Evolutionary conservation across 2,797 vertebrate genomes (phyloP).

Genomic region (Astyanax mexicanus): DNA sequence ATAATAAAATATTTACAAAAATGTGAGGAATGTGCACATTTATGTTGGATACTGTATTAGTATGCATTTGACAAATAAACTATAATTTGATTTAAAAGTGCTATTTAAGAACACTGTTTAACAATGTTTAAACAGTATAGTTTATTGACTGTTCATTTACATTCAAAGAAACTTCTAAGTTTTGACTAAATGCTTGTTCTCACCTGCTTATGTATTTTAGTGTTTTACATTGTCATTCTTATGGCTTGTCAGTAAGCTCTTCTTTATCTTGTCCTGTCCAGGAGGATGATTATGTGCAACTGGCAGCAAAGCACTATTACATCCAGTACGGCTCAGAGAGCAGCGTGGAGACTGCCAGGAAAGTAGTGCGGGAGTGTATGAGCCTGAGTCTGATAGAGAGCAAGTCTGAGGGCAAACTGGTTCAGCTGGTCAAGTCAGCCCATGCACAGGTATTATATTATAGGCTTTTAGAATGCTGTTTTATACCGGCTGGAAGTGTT

Average conservation of each 20-base stretch:
- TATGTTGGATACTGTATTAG: too few relatives aligned
- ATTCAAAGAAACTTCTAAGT: too few relatives aligned
- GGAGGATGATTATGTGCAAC: constrained; percentile 88
- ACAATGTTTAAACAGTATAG: too few relatives aligned
- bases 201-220: too few relatives aligned
- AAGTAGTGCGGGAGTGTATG: constrained; percentile 84
- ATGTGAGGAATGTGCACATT: too few relatives aligned
- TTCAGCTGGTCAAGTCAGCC: constrained; percentile 79
- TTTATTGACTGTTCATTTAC: too few relatives aligned
- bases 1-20: too few relatives aligned
- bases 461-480: neutral
- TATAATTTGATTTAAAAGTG: too few relatives aligned
- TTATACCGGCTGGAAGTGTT: neutral
- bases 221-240: too few relatives aligned
- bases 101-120: too few relatives aligned
- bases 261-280: constrained; percentile 60
- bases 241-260: neutral
- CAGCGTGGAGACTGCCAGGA: constrained; percentile 69
- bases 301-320: constrained; percentile 87
- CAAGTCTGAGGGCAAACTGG: constrained; percentile 86
- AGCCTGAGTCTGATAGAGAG: constrained; percentile 81
- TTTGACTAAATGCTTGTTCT: too few relatives aligned
- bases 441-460: constrained; percentile 85
- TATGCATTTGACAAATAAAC: too few relatives aligned
- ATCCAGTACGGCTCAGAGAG: constrained; percentile 77